Evolutionary conservation across 2,888 invertebrate species (phyloP).

Genomic region (Ochropacha duplaris): DNA sequence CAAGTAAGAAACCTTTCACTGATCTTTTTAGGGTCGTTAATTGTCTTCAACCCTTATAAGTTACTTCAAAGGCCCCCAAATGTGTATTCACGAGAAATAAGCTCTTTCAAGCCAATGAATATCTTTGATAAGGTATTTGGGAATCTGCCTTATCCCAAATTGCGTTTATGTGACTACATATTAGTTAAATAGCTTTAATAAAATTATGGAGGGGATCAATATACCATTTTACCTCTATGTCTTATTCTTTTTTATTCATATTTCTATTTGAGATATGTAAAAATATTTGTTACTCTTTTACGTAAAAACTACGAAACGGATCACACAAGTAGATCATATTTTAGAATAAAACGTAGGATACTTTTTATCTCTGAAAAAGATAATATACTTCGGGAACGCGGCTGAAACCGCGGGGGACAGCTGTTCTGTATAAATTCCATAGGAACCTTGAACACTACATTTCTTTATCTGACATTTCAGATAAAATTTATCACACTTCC

Average conservation of each 20-base stretch:
- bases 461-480: too few species aligned
- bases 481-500: too few species aligned
- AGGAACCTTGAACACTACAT: too few species aligned
- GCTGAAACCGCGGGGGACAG: too few species aligned
- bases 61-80: slow-evolving; percentile 17
- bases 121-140: slow-evolving; percentile 2
- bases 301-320: too few species aligned
- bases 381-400: too few species aligned
- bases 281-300: too few species aligned
- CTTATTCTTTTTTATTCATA: too few species aligned
- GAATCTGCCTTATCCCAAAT: not conserved
- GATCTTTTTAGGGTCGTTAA: slow-evolving; percentile 13
- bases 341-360: too few species aligned
- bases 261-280: too few species aligned
- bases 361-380: not conserved
- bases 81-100: slow-evolving; percentile 13
- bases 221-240: not conserved
- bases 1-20: not conserved
- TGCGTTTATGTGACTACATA: not conserved
- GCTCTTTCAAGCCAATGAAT: slow-evolving; percentile 8
- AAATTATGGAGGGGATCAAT: not conserved
- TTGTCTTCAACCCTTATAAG: slow-evolving; percentile 22
- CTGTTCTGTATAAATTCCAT: too few species aligned
- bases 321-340: too few species aligned
- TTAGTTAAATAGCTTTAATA: not conserved